A percentile compares a stretch with the other conserved stretches of the same genome.
Conservation (phyloP, 2,113 vertebrate species). For the Engystomops pustulosus region DNA sequence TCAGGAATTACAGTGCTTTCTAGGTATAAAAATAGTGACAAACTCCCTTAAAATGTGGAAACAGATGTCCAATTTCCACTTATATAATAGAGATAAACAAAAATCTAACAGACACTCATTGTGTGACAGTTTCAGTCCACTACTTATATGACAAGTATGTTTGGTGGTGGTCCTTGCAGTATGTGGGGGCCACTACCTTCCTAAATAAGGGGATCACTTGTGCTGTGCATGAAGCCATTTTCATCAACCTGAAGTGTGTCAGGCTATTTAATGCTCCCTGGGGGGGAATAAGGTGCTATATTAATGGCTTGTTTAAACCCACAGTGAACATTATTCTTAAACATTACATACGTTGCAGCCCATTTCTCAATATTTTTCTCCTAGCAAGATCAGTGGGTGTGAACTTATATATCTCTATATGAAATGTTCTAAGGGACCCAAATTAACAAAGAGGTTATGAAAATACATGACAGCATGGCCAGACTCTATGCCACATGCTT, state of each 20-base stretch:
- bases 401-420: background rate
- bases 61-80: too few species aligned
- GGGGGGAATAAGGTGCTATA: background rate
- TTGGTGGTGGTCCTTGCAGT: background rate
- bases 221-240: slow-evolving; percentile 21
- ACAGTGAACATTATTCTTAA: slow-evolving; percentile 8
- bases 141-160: background rate
- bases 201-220: background rate
- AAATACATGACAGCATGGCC: slow-evolving; percentile 14
- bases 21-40: too few species aligned
- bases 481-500: background rate
- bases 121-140: background rate
- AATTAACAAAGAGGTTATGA: slow-evolving; percentile 27
- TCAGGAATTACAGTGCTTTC: too few species aligned
- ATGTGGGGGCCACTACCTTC: background rate
- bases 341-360: background rate
- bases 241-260: slow-evolving; percentile 13
- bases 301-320: slow-evolving; percentile 33
- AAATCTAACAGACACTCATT: background rate
- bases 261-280: background rate
- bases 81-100: too few species aligned
- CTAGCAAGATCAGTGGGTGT: background rate
- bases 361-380: slow-evolving; percentile 25
- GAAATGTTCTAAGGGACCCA: background rate
- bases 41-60: too few species aligned